phyloP scores from a whole-genome alignment of 2,113 vertebrate species.

The Hystrix brachyura region DNA sequence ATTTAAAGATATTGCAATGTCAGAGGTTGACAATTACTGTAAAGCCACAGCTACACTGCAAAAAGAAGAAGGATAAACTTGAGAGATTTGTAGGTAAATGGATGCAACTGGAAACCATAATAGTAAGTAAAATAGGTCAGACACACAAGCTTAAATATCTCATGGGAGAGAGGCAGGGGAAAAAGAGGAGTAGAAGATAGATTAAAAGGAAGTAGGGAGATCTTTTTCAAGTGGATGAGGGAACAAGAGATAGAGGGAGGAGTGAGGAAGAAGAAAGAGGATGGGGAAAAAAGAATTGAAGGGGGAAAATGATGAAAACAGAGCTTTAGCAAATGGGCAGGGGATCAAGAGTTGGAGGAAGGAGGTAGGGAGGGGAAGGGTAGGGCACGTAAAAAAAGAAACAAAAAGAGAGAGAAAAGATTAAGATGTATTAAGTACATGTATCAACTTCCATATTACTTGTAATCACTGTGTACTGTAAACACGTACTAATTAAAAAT shows the following conservation, averaged over 20 bases:
- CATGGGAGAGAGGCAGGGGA: not conserved
- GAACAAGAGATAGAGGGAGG: not conserved
- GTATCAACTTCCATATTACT: too few relatives aligned
- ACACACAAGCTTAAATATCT: not conserved
- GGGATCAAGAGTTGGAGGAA: not conserved
- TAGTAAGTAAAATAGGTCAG: not conserved
- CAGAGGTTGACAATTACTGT: not conserved
- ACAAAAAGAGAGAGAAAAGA: too few relatives aligned
- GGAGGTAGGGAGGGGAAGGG: too few relatives aligned
- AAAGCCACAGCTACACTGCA: not conserved
- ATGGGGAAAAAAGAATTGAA: not conserved
- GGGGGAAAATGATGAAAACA: not conserved
- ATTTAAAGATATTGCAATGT: not conserved
- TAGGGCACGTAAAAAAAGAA: not conserved
- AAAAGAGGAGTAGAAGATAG: not conserved
- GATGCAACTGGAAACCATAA: not conserved
- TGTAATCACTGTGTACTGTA: too few relatives aligned
- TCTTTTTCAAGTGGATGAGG: not conserved
- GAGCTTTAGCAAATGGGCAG: not conserved
- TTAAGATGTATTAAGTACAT: too few relatives aligned
- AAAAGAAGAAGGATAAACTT: not conserved
- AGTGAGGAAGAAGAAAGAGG: not conserved
- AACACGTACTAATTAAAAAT: too few relatives aligned
- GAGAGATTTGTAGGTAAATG: not conserved
- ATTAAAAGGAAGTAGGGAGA: not conserved